Evolutionary conservation across 2,113 vertebrate genomes (phyloP), one percentile per base, ranked within the genome.

Genomic region (Larimichthys crocea): DNA sequence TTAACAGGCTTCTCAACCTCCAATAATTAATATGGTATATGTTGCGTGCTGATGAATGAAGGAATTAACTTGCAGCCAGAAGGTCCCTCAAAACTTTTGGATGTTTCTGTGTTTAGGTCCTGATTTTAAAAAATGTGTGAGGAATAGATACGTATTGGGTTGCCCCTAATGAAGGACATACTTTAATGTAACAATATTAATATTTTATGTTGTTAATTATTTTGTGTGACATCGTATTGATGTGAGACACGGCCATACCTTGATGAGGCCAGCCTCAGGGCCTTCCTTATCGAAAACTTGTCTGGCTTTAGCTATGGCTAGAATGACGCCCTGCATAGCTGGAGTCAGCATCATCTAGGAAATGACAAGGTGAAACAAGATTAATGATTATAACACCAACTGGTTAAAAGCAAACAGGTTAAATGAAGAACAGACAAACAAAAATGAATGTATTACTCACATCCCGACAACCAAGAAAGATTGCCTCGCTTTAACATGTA

Each of bases 241-340:
- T 10, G 20, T 15, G 16, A 55, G 42, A n/a, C 0, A 4, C 10
- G 5, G n/a, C 3, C 31, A 0, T 96, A 99, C 98, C 98, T 98
- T 99, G 52, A 99, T 97, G 73, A 99, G 97, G 86, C 97, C 98
- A 20, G 98, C 97, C 95, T 99, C 98, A 86, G 98, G 96, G 55
- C 98, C 98, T 10, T 99, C 97, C 2, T 92, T 96, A 90, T 99
- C 98, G 93, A 98, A 98, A 16, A 92, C 96, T 83, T 97, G 95
- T 70, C 97, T 96, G 93, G 98, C 97, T 94, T 99, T 99, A 64
- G 97, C 98, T 75, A 99, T 99, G 84, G 98, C 98, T 82, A 99
- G 92, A 90, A 99, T 98, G 92, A 99, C 95, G 11, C 98, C 98
- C 93, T 99, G 98, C 98, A 99, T 99, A 74, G 98, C 98, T 64